Evolutionary conservation across 2,888 invertebrate species (phyloP).

Genomic region (Aradus depressus): DNA sequence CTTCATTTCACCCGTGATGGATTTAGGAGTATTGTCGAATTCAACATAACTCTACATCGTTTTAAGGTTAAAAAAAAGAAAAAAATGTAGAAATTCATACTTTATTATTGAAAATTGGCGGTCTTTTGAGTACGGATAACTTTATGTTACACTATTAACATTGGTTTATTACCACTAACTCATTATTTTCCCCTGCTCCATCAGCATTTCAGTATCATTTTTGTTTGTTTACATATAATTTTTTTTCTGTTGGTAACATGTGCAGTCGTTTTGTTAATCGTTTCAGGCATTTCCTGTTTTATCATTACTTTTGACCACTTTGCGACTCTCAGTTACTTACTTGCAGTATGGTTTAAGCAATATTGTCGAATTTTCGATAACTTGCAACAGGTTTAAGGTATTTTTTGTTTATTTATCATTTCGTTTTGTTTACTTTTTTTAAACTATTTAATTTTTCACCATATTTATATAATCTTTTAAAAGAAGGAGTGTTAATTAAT

Average conservation of each 20-base stretch:
- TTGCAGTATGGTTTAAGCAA: slow-evolving; percentile 17
- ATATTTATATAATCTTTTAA: too few species aligned
- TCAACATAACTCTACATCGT: slow-evolving; percentile 9
- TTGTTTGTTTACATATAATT: background rate
- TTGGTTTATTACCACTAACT: slow-evolving; percentile 2
- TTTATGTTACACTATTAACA: background rate
- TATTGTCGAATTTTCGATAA: slow-evolving; percentile 8
- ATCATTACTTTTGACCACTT: slow-evolving; percentile 3
- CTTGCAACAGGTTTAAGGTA: slow-evolving; percentile 18
- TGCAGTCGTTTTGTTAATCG: background rate
- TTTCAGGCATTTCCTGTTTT: slow-evolving; percentile 21
- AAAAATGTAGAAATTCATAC: background rate
- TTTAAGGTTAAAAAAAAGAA: slow-evolving; percentile 10
- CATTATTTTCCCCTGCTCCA: background rate
- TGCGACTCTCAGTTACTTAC: slow-evolving; percentile 12
- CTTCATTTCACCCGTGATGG: slow-evolving; percentile 16
- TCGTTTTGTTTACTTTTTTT: too few species aligned
- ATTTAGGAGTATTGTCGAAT: slow-evolving; percentile 14
- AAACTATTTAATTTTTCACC: too few species aligned
- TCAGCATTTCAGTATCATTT: background rate
- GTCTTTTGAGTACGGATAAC: background rate
- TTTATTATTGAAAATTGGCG: background rate
- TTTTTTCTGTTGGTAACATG: background rate
- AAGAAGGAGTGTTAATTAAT: too few species aligned
- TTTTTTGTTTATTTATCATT: background rate